Base-by-base conservation (phyloP, 1,140 invertebrate genomes). In the Tetramorium parvispinum region DNA sequence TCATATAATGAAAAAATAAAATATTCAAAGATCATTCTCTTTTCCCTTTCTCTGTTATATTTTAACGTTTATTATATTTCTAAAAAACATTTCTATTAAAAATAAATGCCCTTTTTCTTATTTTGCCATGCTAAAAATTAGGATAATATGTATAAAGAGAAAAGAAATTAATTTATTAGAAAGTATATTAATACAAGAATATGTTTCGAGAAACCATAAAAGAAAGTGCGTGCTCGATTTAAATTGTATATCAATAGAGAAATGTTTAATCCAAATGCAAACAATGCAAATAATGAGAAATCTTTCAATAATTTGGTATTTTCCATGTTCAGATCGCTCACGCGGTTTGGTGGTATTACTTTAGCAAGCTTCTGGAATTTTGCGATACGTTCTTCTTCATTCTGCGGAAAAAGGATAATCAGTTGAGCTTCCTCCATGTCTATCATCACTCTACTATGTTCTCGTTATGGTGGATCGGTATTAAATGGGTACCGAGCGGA, bases 301-400 rank as follows among this genome's bases (percentile, higher is more conserved):
- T 1, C 3, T 63, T 61, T 63, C 0, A 37, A 46, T 37, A 59
- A 55, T 49, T 37, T 0, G 1, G 16, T 51, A 0, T 21, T 24
- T 53, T 57, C 27, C 66, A 10, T 21, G 24, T 61, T 63, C 95
- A 99, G 98, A 98, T 99, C 95, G 98, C 98, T 0, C 96, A 97
- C 91, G 98, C 98, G 0, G 96, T 99, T 21, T 99, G 98, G 98
- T 99, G 98, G 98, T 99, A 99, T 93, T 99, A 99, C 94, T 97
- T 99, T 92, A 99, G 98, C 40, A 99, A 99, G 95, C 96, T 98
- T 32, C 94, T 99, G 32, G 99, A 99, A 94, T 98, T 99, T 94
- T 97, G 97, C 89, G 99, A 99, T 94, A 99, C 98, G 0, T 96
- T 98, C 88, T 99, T 99, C 96, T 98, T 99, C 90, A 98, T 99